Conservation (phyloP, 2,797 vertebrate genomes). For the Sparidentex hasta region DNA sequence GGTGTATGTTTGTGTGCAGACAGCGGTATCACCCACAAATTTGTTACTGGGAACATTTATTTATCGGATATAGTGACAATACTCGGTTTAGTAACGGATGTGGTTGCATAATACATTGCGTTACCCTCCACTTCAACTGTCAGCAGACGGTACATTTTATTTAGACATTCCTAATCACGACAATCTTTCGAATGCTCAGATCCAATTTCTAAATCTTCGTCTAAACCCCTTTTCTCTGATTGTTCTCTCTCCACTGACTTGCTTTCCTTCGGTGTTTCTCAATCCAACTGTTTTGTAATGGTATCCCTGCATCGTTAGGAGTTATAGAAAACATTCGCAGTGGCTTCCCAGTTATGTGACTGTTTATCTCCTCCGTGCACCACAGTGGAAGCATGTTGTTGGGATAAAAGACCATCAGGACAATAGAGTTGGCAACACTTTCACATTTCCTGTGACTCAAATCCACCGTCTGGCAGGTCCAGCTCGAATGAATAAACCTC, state of each 20-base stretch:
- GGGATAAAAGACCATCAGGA: constrained; percentile 71
- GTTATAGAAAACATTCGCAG: constrained; percentile 80
- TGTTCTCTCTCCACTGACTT: constrained; percentile 64
- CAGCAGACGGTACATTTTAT: constrained; percentile 65
- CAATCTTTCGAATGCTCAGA: constrained; percentile 60
- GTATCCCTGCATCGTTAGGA: constrained; percentile 73
- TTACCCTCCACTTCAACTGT: constrained; percentile 58
- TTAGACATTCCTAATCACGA: constrained; percentile 74
- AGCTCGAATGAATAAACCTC: constrained; percentile 56
- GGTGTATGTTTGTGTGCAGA: too few species aligned
- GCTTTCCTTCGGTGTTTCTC: constrained; percentile 67
- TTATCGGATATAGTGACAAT: constrained; percentile 47
- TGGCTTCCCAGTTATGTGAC: constrained; percentile 77
- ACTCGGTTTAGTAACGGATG: constrained; percentile 53
- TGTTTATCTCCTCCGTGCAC: constrained; percentile 77
- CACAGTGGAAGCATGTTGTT: constrained; percentile 73
- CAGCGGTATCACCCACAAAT: constrained; percentile 23
- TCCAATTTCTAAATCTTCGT: constrained; percentile 73
- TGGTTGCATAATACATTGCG: constrained; percentile 48
- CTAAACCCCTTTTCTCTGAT: constrained; percentile 68
- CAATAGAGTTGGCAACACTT: constrained; percentile 76
- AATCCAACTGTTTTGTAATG: constrained; percentile 80
- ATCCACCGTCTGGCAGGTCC: constrained; percentile 60
- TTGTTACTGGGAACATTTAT: constrained; percentile 45
- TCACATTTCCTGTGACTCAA: constrained; percentile 61